Evolutionary conservation across 2,797 vertebrate species (phyloP).

Genomic region (Mionectes olivaceus): DNA sequence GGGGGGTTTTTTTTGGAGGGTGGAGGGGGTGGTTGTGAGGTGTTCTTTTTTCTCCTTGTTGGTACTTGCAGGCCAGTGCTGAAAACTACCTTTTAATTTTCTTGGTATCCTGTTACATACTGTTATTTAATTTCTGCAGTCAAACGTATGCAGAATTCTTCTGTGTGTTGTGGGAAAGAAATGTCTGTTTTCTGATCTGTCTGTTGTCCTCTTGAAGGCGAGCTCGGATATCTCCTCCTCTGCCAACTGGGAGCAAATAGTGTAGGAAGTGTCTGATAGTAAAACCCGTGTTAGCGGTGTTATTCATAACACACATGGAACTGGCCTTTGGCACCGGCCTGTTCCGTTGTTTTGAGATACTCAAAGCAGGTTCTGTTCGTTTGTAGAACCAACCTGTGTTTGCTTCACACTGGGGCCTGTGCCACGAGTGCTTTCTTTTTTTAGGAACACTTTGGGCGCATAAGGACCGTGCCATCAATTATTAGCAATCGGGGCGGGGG

Average conservation of each 20-base stretch:
- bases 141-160: neutral
- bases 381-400: neutral
- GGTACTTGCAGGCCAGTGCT: neutral
- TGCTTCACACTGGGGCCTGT: neutral
- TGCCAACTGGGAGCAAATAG: neutral
- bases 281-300: neutral
- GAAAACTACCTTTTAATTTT: neutral
- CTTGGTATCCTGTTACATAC: neutral
- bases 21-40: rapidly evolving
- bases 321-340: neutral
- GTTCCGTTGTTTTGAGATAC: neutral
- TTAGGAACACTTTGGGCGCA: rapidly evolving
- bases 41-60: too few species aligned
- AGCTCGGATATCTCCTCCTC: neutral
- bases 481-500: neutral
- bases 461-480: rapidly evolving
- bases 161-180: neutral
- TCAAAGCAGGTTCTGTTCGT: neutral
- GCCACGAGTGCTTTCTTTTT: neutral
- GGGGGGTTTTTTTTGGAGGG: rapidly evolving
- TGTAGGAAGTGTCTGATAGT: neutral
- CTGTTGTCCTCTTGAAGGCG: neutral
- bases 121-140: neutral
- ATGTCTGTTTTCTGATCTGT: neutral
- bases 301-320: neutral